Evolutionary conservation across 53 echinoderm and acorn worm genomes (phyloP).

Genomic region (Apostichopus leukothele): DNA sequence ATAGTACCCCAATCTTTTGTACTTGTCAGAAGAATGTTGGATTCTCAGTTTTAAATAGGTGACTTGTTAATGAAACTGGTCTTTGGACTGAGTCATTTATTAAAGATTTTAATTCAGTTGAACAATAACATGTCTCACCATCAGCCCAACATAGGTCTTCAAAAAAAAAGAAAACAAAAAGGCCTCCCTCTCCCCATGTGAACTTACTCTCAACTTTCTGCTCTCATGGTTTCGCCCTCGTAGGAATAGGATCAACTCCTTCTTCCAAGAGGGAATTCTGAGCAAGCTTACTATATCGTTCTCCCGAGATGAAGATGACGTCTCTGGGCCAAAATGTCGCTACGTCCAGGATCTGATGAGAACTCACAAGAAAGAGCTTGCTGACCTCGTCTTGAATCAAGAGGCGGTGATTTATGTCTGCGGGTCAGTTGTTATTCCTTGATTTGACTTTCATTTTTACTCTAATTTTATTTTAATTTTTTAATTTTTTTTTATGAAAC

Average conservation of each 20-base stretch:
- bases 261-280: slow-evolving; percentile 57
- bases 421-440: slow-evolving; percentile 68
- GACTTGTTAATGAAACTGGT: background rate
- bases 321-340: slow-evolving; percentile 5
- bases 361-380: slow-evolving; percentile 56
- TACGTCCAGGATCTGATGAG: slow-evolving; percentile 93
- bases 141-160: too few relatives aligned
- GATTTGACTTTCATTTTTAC: too few relatives aligned
- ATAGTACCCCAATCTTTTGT: too few relatives aligned
- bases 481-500: too few relatives aligned
- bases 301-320: slow-evolving; percentile 65
- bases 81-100: background rate
- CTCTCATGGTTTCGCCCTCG: background rate
- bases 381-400: slow-evolving; percentile 60
- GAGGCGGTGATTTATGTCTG: slow-evolving; percentile 90
- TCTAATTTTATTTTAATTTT: too few relatives aligned
- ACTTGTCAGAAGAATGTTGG: too few relatives aligned
- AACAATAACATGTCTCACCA: too few relatives aligned
- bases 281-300: slow-evolving; percentile 70
- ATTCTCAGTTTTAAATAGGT: too few relatives aligned
- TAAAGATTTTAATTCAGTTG: too few relatives aligned
- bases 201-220: background rate
- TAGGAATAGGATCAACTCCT: slow-evolving; percentile 70
- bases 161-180: too few relatives aligned
- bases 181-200: too few relatives aligned